Evolutionary conservation across 2,888 invertebrate species (phyloP).

Genomic region (Drosophila paranaensis): DNA sequence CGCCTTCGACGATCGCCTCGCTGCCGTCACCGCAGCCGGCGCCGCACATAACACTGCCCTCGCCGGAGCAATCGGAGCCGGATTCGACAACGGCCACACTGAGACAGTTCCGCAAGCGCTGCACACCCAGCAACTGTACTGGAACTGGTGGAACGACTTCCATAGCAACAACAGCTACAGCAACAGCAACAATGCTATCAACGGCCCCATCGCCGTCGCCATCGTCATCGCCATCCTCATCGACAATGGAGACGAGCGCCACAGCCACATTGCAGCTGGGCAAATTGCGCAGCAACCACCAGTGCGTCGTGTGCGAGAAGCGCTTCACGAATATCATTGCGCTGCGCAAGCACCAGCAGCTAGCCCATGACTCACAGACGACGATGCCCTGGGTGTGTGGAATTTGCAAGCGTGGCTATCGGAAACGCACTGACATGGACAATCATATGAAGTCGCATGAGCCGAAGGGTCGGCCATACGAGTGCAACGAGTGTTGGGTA

Average conservation of each 20-base stretch:
- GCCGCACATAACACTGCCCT: slow-evolving; percentile 72
- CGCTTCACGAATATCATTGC: slow-evolving; percentile 78
- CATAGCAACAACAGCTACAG: not conserved
- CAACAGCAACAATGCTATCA: slow-evolving; percentile 28
- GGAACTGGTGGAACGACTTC: not conserved
- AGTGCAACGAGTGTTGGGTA: slow-evolving; percentile 82
- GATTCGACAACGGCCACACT: slow-evolving; percentile 80
- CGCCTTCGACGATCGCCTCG: slow-evolving; percentile 67
- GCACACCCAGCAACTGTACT: slow-evolving; percentile 20
- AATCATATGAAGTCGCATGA: slow-evolving; percentile 83
- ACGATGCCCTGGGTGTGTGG: slow-evolving; percentile 78
- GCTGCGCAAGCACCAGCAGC: slow-evolving; percentile 78
- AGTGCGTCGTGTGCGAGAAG: slow-evolving; percentile 78
- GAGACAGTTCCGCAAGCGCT: slow-evolving; percentile 79
- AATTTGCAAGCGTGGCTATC: slow-evolving; percentile 80
- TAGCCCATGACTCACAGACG: slow-evolving; percentile 74
- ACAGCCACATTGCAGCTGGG: slow-evolving; percentile 31
- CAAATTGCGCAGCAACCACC: slow-evolving; percentile 69
- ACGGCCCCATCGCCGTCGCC: slow-evolving; percentile 50
- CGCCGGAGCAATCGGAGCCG: slow-evolving; percentile 82
- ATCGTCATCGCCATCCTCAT: slow-evolving; percentile 72
- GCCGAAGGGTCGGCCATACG: slow-evolving; percentile 80
- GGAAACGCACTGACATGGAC: slow-evolving; percentile 80
- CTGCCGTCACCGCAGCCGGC: slow-evolving; percentile 62
- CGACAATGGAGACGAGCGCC: slow-evolving; percentile 51